Percentiles rank a stretch among this genome's conserved stretches.
Conservation (phyloP, 2,113 vertebrate genomes). For the Pelvicachromis taeniatus region DNA sequence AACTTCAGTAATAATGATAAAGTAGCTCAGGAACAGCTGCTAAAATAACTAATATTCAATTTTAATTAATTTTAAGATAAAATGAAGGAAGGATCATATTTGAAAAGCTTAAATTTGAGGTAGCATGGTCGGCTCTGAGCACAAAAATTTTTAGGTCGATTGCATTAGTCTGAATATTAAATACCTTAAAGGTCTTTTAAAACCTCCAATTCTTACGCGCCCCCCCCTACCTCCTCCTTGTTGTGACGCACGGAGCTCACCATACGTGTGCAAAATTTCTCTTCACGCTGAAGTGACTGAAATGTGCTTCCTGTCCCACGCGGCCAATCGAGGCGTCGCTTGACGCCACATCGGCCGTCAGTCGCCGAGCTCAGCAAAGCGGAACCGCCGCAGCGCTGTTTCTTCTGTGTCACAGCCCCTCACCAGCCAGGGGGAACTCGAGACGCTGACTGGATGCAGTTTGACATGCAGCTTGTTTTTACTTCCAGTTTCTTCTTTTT, state of each 20-base stretch:
- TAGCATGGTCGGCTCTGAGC: background rate
- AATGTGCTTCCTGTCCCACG: background rate
- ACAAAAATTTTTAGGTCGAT: no score
- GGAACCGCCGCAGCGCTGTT: background rate
- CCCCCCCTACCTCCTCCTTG: background rate
- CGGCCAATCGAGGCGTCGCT: background rate
- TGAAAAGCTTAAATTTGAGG: background rate
- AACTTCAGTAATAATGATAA: background rate
- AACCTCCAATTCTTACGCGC: background rate
- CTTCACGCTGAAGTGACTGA: background rate
- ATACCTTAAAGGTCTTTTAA: background rate
- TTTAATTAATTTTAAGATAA: background rate
- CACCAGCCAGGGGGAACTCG: background rate
- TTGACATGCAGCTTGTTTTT: slow-evolving; percentile 31
- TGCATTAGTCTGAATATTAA: background rate
- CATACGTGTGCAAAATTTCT: background rate
- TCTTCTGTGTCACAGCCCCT: background rate
- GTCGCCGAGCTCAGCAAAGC: background rate
- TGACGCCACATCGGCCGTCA: background rate
- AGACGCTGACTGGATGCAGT: slow-evolving; percentile 20
- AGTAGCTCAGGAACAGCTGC: background rate
- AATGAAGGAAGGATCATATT: background rate
- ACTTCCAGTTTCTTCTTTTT: background rate
- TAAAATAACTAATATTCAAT: background rate
- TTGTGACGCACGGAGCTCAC: background rate